phyloP scores from a whole-genome alignment of 1,140 invertebrate genomes.

The Calosoma granatense region DNA sequence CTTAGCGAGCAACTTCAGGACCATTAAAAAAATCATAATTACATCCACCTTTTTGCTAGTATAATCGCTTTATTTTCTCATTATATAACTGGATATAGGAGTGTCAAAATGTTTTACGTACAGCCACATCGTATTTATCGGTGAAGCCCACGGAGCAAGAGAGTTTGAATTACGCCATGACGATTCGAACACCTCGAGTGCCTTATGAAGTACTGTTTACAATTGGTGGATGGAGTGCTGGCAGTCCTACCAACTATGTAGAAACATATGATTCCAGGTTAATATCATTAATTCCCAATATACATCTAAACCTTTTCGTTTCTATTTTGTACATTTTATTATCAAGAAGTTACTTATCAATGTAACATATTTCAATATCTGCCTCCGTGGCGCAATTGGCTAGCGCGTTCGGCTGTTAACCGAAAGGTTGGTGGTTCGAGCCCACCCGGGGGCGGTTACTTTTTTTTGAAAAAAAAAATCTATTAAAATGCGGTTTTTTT shows the following conservation, averaged over 20 bases:
- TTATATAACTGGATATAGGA: not conserved
- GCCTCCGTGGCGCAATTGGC: too few species aligned
- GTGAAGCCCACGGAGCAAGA: not conserved
- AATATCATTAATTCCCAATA: too few species aligned
- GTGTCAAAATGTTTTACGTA: not conserved
- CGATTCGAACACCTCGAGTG: constrained; percentile 42
- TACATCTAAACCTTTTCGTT: not conserved
- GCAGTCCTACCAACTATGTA: constrained; percentile 64
- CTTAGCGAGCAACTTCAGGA: not conserved
- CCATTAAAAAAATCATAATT: too few species aligned
- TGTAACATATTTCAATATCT: not conserved
- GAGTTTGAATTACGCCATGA: not conserved
- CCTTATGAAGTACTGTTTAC: constrained; percentile 61
- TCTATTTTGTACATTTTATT: not conserved
- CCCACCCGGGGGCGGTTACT: too few species aligned
- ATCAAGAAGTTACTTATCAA: not conserved
- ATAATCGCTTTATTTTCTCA: too few species aligned
- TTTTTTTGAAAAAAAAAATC: too few species aligned
- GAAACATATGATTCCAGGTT: constrained; percentile 64
- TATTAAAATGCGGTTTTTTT: too few species aligned
- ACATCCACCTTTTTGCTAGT: too few species aligned
- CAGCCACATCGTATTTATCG: not conserved
- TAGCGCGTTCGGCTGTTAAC: too few species aligned
- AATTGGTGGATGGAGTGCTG: constrained; percentile 69
- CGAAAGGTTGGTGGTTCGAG: too few species aligned